Percentiles rank a stretch among this genome's conserved stretches.
Conservation (phyloP, 1,140 invertebrate species). For the Ceratina japonica region DNA sequence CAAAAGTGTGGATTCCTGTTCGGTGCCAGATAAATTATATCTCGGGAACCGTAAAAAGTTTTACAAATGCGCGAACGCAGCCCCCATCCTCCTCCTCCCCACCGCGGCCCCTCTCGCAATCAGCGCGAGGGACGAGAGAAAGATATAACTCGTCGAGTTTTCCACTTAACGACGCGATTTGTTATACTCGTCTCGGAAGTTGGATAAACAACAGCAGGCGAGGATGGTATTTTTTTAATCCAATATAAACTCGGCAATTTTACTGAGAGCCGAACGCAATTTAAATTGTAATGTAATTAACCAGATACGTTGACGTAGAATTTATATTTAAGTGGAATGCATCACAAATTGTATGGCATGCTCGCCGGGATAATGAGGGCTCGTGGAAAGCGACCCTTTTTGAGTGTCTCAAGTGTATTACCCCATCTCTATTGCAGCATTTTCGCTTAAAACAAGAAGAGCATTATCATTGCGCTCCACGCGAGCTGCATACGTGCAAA, state of each 20-base stretch:
- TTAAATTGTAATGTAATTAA: no score
- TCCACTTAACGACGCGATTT: background rate
- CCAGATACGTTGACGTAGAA: background rate
- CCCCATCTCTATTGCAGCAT: background rate
- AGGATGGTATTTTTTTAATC: no score
- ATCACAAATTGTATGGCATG: no score
- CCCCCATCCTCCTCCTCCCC: no score
- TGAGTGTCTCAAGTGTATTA: background rate
- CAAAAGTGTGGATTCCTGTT: slow-evolving; percentile 54
- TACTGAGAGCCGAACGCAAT: no score
- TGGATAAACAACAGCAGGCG: no score
- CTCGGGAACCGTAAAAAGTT: slow-evolving; percentile 52
- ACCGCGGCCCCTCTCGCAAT: background rate
- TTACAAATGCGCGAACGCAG: slow-evolving; percentile 45
- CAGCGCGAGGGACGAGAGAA: background rate
- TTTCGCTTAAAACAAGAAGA: background rate
- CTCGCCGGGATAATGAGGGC: background rate
- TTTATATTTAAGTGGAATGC: background rate
- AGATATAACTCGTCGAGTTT: background rate
- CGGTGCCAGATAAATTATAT: slow-evolving; percentile 60
- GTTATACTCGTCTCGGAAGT: slow-evolving; percentile 1
- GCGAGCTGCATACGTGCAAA: background rate
- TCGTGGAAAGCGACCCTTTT: background rate
- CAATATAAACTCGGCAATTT: no score
- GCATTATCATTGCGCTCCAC: background rate